Base-by-base conservation (phyloP, 2,888 invertebrate genomes). In the Crocallis elinguaria region DNA sequence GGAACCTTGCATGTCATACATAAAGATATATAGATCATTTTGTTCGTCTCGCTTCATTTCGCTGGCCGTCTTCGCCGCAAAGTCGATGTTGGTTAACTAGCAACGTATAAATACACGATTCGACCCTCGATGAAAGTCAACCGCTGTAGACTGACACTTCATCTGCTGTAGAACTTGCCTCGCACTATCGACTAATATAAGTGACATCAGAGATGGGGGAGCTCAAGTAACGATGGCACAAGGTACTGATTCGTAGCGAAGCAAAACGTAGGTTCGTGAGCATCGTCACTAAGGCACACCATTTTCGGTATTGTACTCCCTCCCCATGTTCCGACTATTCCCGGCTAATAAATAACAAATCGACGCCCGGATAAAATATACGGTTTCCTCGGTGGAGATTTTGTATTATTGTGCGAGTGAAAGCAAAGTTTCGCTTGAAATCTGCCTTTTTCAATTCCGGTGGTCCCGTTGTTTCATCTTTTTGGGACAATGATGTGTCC, bases 341-440 rank as follows among this genome's bases (percentile, higher is more conserved):
- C 81, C 82, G 77, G 79, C 88, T 89, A 90, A 89, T 89, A 89
- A 90, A 90, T 90, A 89, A 90, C 89, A 90, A 89, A 90, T 89
- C 89, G 88, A 86, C 85, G 84, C 84, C 82, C 79, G 83, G 82
- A 84, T 86, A 87, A 87, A 86, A 88, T 88, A 84, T 82, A 88
- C 84, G 79, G 82, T 82, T 85, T 82, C 81, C 82, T 82, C 74
- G 56, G 78, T 74, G 71, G 77, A 82, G 82, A 84, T 87, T 86
- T 84, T 74, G 73, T 79, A 70, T 72, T 74, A 76, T 73, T 73
- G 70, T 71, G 67, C 65, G 69, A 73, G 73, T 69, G 72, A 76
- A 77, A 80, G 69, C 73, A 67, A 75, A 77, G 72, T 73, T 77
- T 77, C 65, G 71, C 66, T 66, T 69, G 69, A 74, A 77, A 74